Evolutionary conservation across 2,797 vertebrate genomes (phyloP).

Genomic region (Serranus cabrilla): DNA sequence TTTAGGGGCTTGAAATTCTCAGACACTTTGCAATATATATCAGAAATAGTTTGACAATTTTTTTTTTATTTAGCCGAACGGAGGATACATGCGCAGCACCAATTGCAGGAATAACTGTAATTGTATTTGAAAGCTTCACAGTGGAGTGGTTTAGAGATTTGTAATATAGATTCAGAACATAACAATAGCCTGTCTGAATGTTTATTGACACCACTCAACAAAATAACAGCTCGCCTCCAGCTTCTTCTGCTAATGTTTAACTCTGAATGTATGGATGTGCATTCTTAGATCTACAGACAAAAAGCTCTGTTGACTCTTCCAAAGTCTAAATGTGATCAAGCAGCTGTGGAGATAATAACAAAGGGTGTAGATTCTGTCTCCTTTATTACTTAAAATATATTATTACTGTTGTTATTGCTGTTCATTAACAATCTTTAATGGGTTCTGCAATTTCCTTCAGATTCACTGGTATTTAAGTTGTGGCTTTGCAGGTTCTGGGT

Average conservation of each 20-base stretch:
- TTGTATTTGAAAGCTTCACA: not conserved
- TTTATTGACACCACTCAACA: slow-evolving; percentile 35
- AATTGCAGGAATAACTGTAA: not conserved
- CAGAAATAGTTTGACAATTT: no score
- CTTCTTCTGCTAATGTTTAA: slow-evolving; percentile 24
- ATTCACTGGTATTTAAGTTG: slow-evolving; percentile 3
- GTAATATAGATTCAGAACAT: slow-evolving; percentile 25
- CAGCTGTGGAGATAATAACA: slow-evolving; percentile 21
- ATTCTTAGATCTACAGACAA: slow-evolving; percentile 29
- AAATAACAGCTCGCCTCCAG: slow-evolving; percentile 19
- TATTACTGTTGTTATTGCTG: slow-evolving; percentile 56
- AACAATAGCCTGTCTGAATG: slow-evolving; percentile 33
- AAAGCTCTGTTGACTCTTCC: slow-evolving; percentile 44
- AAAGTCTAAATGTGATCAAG: slow-evolving; percentile 45
- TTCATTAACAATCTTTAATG: slow-evolving; percentile 13
- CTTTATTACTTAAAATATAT: slow-evolving; percentile 27
- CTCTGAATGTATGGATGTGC: slow-evolving; percentile 24
- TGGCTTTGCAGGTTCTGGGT: slow-evolving; percentile 57
- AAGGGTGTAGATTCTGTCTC: not conserved
- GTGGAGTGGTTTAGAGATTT: not conserved
- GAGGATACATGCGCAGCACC: no score
- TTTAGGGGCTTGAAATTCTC: not conserved
- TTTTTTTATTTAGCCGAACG: no score
- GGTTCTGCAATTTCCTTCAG: slow-evolving; percentile 6
- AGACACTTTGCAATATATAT: not conserved